Evolutionary conservation across 1,140 invertebrate genomes (phyloP).

Genomic region (Papilio machaon): DNA sequence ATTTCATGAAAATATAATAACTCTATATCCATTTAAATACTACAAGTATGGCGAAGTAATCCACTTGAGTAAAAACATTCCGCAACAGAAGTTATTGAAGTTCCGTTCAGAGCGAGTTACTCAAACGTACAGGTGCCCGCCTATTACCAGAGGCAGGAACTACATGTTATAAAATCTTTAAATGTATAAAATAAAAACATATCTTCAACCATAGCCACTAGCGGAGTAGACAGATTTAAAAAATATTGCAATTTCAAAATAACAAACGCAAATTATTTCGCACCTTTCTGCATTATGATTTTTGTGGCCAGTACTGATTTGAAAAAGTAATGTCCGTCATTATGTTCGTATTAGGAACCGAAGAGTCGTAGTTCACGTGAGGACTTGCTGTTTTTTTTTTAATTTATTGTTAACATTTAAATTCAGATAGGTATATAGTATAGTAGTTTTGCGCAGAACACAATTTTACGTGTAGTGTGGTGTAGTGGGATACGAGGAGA

Average conservation of each 20-base stretch:
- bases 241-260: not conserved
- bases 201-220: not conserved
- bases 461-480: too few relatives aligned
- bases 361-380: too few relatives aligned
- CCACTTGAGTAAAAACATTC: not conserved
- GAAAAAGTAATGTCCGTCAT: too few relatives aligned
- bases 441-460: too few relatives aligned
- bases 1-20: not conserved
- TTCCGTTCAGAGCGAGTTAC: not conserved
- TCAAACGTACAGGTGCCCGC: not conserved
- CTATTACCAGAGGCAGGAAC: not conserved
- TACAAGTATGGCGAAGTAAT: not conserved
- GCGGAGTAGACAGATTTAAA: not conserved
- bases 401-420: too few relatives aligned
- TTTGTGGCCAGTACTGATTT: too few relatives aligned
- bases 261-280: not conserved
- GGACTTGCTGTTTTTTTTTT: too few relatives aligned
- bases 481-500: too few relatives aligned
- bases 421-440: too few relatives aligned
- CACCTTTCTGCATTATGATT: too few relatives aligned
- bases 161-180: not conserved
- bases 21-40: not conserved
- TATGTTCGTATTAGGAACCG: too few relatives aligned
- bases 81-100: constrained; percentile 2
- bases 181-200: not conserved